phyloP scores from a whole-genome alignment of 2,888 invertebrate species.

The Stenoptilia bipunctidactyla region DNA sequence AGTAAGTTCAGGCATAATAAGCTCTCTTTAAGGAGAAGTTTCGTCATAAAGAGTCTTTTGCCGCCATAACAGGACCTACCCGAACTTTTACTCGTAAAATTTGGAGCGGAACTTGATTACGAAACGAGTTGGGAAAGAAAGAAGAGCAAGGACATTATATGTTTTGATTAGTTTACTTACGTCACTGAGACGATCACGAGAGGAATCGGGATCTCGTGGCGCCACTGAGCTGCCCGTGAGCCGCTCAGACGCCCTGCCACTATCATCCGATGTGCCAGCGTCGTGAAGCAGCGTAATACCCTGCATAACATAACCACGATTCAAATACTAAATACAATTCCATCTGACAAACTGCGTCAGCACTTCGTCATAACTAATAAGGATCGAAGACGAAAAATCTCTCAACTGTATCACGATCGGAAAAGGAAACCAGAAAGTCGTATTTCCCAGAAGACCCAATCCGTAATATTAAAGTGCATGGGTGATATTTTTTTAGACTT shows the following conservation, averaged over 20 bases:
- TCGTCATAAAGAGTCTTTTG: not conserved
- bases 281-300: conserved; percentile 81
- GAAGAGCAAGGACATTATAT: not conserved
- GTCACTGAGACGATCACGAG: conserved; percentile 87
- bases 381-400: not conserved
- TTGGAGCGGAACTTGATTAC: too few species aligned
- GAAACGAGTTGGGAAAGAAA: not conserved
- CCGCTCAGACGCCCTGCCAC: conserved; percentile 85
- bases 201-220: conserved; percentile 84
- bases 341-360: not conserved
- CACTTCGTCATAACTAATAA: not conserved
- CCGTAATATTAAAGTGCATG: conserved; percentile 24
- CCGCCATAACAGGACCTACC: not conserved
- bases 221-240: conserved; percentile 82
- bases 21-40: not conserved
- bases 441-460: conserved; percentile 19
- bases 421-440: conserved; percentile 10
- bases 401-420: not conserved
- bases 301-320: conserved; percentile 60
- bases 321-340: conserved; percentile 4
- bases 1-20: not conserved
- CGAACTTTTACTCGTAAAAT: too few species aligned
- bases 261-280: conserved; percentile 88
- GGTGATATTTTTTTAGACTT: conserved; percentile 35
- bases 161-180: conserved; percentile 67